phyloP scores from a whole-genome alignment of 1,140 invertebrate species.

The Scylla paramamosain region DNA sequence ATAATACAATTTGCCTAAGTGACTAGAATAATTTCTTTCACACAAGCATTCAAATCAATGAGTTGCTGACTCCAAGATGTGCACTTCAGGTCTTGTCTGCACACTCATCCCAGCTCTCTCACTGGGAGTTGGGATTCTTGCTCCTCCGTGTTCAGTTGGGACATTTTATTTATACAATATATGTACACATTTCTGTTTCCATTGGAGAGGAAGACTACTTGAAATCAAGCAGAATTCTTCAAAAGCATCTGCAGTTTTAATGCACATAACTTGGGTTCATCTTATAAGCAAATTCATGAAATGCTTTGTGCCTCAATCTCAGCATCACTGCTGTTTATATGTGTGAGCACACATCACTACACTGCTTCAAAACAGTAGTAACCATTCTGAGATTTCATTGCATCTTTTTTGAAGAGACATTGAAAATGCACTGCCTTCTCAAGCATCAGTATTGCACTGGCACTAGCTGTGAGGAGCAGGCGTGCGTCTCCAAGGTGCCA shows the following conservation, averaged over 20 bases:
- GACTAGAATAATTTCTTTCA: not conserved
- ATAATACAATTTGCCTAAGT: not conserved
- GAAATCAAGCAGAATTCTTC: constrained; percentile 1
- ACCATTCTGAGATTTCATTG: not conserved
- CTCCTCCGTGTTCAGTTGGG: not conserved
- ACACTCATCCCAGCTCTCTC: not conserved
- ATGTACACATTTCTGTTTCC: not conserved
- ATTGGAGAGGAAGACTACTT: not conserved
- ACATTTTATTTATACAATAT: not conserved
- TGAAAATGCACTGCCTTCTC: not conserved
- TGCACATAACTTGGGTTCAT: not conserved
- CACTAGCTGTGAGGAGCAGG: not conserved
- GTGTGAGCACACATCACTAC: not conserved
- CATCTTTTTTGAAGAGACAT: not conserved
- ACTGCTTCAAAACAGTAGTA: not conserved
- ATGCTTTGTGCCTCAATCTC: not conserved
- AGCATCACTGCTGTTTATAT: not conserved
- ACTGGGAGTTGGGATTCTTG: not conserved
- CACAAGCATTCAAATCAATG: not conserved
- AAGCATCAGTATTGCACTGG: not conserved
- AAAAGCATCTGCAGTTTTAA: not conserved
- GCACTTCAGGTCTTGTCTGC: not conserved
- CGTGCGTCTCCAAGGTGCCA: not conserved
- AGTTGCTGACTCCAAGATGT: not conserved
- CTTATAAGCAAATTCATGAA: not conserved